A percentile compares a stretch with the other conserved stretches of the same genome.
phyloP scores from a whole-genome alignment of 1,140 invertebrate genomes.

The Stegodyphus dumicola region DNA sequence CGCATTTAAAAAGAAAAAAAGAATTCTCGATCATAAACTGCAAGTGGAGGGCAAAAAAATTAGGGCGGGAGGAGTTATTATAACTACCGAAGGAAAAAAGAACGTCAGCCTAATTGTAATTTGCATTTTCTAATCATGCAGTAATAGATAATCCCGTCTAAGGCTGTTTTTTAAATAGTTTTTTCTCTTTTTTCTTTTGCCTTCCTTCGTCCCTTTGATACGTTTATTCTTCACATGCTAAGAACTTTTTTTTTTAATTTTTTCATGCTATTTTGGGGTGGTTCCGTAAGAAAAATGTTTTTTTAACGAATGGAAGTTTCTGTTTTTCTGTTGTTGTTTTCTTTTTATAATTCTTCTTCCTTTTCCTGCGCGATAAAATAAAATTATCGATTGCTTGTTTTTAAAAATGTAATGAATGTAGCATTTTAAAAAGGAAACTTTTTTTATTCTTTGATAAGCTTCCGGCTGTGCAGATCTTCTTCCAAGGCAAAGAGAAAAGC shows the following conservation, averaged over 20 bases:
- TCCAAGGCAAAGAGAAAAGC: background rate
- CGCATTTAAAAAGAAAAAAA: background rate
- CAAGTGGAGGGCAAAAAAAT: background rate
- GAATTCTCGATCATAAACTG: background rate
- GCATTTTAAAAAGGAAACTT: background rate
- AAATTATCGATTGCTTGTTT: background rate
- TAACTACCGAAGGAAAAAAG: constrained; percentile 40
- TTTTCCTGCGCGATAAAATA: background rate
- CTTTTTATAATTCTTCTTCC: background rate
- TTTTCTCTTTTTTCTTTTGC: constrained; percentile 23
- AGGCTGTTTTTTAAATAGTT: constrained; percentile 51
- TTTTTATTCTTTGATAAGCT: background rate
- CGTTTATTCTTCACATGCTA: constrained; percentile 27
- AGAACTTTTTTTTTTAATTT: constrained; percentile 30
- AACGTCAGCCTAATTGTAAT: constrained; percentile 48
- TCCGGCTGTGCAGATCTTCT: background rate
- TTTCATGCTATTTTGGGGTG: background rate
- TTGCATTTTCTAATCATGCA: constrained; percentile 60
- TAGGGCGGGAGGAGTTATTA: constrained; percentile 44
- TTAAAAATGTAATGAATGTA: background rate
- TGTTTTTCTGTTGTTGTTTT: background rate
- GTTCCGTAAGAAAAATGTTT: background rate
- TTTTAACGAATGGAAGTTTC: background rate
- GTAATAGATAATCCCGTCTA: constrained; percentile 59
- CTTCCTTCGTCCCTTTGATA: too few species aligned